Evolutionary conservation across 2,113 vertebrate genomes (phyloP).

Genomic region (Cephalopholis sonnerati): DNA sequence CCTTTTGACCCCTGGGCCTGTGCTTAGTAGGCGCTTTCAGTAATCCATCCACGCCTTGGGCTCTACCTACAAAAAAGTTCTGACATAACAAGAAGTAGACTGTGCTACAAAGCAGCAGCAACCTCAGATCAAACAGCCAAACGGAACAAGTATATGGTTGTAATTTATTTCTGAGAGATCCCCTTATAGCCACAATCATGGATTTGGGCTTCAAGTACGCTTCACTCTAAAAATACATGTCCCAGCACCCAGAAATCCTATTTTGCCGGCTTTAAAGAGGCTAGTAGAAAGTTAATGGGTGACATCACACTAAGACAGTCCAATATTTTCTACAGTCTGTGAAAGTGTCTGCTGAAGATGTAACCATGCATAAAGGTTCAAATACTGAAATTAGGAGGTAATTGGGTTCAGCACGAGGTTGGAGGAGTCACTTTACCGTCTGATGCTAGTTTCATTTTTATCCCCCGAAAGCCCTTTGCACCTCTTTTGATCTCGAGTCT

Average conservation of each 20-base stretch:
- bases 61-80: background rate
- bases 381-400: slow-evolving; percentile 66
- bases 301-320: slow-evolving; percentile 51
- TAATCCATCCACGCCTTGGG: too few relatives aligned
- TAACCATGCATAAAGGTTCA: slow-evolving; percentile 59
- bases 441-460: slow-evolving; percentile 52
- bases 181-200: slow-evolving; percentile 1
- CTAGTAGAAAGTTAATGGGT: slow-evolving; percentile 40
- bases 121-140: slow-evolving; percentile 7
- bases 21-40: too few relatives aligned
- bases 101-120: background rate
- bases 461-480: slow-evolving; percentile 57
- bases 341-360: slow-evolving; percentile 30
- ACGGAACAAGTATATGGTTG: slow-evolving; percentile 11
- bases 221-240: slow-evolving; percentile 39
- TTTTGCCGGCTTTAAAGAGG: slow-evolving; percentile 24
- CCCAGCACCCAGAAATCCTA: slow-evolving; percentile 45
- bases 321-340: slow-evolving; percentile 17
- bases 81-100: slow-evolving; percentile 1
- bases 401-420: slow-evolving; percentile 66
- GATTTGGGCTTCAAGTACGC: slow-evolving; percentile 32
- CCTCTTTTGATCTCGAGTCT: slow-evolving; percentile 69
- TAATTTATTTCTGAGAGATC: slow-evolving; percentile 14
- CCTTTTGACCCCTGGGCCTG: too few relatives aligned
- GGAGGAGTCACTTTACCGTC: slow-evolving; percentile 56